phyloP scores from a whole-genome alignment of 2,797 vertebrate species.

The Enteromius trimaculatus region DNA sequence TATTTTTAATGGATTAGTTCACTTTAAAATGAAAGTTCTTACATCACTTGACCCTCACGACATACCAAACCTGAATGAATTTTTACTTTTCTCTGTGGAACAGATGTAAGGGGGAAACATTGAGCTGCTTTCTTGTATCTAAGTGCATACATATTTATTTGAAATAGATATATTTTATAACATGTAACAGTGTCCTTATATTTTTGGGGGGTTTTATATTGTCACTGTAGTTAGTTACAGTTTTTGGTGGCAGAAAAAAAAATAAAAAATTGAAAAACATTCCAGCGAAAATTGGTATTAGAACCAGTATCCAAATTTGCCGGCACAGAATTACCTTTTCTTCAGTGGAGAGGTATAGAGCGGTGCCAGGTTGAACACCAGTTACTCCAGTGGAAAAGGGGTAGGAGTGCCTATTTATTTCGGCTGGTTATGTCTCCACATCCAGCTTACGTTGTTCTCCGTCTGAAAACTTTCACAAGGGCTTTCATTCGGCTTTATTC shows the following conservation, averaged over 20 bases:
- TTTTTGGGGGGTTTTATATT: too few relatives aligned
- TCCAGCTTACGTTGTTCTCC: not conserved
- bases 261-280: too few relatives aligned
- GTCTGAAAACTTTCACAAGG: not conserved
- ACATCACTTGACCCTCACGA: not conserved
- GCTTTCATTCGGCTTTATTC: conserved; percentile 13
- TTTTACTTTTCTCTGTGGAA: not conserved
- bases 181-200: too few relatives aligned
- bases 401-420: conserved; percentile 1
- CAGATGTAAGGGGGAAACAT: not conserved
- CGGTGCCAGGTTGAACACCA: not conserved
- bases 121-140: not conserved
- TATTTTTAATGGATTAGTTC: not conserved
- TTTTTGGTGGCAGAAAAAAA: not conserved
- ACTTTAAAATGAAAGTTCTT: not conserved
- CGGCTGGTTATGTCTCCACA: not conserved
- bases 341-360: not conserved
- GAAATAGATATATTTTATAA: not conserved
- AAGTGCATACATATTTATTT: not conserved
- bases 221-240: too few relatives aligned
- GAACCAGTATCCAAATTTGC: not conserved
- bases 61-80: not conserved
- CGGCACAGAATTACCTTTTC: not conserved
- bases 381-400: not conserved
- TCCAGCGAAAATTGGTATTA: too few relatives aligned